Percentiles rank a stretch among this genome's conserved stretches.
Evolutionary conservation across 53 echinoderm and acorn worm genomes (phyloP).

Genomic region (Antedon mediterranea): DNA sequence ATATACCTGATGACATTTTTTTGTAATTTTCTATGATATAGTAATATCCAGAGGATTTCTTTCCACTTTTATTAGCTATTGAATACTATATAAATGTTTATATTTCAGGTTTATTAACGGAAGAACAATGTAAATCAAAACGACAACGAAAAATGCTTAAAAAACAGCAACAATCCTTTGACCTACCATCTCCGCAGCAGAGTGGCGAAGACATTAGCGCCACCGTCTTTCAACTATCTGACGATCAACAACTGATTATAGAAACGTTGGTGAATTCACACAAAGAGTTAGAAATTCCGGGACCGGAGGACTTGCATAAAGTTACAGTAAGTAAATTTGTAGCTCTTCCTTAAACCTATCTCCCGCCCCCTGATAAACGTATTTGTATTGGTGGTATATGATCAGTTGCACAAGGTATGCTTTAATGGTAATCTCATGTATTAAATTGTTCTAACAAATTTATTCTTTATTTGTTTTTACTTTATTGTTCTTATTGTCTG

Average conservation of each 20-base stretch:
- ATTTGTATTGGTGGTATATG: background rate
- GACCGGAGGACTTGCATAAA: conserved; percentile 82
- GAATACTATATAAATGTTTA: background rate
- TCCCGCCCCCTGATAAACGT: background rate
- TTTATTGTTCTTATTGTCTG: no score
- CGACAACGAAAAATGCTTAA: conserved; percentile 86
- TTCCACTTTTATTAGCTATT: no score
- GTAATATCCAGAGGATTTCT: no score
- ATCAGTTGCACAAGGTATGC: background rate
- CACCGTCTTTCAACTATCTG: conserved; percentile 53
- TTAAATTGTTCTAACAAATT: background rate
- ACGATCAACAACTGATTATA: conserved; percentile 80
- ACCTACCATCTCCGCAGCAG: conserved; percentile 84
- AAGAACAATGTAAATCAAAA: conserved; percentile 99
- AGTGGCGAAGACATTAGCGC: conserved; percentile 52
- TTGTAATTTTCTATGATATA: no score
- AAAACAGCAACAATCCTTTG: conserved; percentile 57
- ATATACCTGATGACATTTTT: no score
- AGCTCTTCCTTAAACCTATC: background rate
- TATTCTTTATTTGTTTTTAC: no score
- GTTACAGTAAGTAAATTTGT: conserved; percentile 57
- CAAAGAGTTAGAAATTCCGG: conserved; percentile 91
- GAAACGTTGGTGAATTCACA: conserved; percentile 77
- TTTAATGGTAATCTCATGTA: no score
- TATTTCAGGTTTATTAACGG: conserved; percentile 83